These are phyloP conservation scores for Tylochromis polylepis DNA, from an alignment of 2,113 vertebrate genomes.

Conservation along the genomic window DNA sequence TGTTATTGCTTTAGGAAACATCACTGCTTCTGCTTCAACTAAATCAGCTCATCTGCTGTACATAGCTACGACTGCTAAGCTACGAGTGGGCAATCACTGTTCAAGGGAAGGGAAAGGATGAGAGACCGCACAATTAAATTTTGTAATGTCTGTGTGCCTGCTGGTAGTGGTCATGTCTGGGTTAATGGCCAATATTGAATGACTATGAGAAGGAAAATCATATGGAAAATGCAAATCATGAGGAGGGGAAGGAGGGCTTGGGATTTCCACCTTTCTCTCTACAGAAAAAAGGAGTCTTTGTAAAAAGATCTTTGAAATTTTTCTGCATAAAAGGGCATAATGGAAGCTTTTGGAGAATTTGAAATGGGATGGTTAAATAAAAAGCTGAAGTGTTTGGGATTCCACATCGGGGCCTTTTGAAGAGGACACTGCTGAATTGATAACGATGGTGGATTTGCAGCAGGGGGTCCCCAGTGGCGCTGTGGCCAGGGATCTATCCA, in stretches of 20 bases:
- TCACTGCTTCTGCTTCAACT: neutral
- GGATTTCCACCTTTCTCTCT: neutral
- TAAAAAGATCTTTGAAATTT: neutral
- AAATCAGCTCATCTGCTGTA: neutral
- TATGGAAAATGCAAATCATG: neutral
- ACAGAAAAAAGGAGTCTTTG: neutral
- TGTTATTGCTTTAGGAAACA: neutral
- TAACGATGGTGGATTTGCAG: slow-evolving; percentile 23
- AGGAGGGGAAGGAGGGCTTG: neutral
- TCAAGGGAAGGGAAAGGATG: neutral
- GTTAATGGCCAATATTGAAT: neutral
- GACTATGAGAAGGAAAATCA: neutral
- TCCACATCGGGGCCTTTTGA: slow-evolving; percentile 2
- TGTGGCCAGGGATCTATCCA: slow-evolving; percentile 35
- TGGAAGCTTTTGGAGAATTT: slow-evolving; percentile 1
- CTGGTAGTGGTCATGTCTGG: neutral
- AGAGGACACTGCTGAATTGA: slow-evolving; percentile 21
- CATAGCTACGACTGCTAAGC: neutral
- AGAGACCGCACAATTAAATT: neutral
- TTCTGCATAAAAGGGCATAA: neutral
- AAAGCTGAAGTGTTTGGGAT: slow-evolving; percentile 24
- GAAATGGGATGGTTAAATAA: slow-evolving; percentile 5
- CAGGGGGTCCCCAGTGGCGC: neutral
- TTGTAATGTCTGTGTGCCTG: neutral
- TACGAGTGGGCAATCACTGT: neutral